Evolutionary conservation across 2,797 vertebrate genomes (phyloP), one percentile per base, ranked within the genome.

Genomic region (Myripristis jacobus): DNA sequence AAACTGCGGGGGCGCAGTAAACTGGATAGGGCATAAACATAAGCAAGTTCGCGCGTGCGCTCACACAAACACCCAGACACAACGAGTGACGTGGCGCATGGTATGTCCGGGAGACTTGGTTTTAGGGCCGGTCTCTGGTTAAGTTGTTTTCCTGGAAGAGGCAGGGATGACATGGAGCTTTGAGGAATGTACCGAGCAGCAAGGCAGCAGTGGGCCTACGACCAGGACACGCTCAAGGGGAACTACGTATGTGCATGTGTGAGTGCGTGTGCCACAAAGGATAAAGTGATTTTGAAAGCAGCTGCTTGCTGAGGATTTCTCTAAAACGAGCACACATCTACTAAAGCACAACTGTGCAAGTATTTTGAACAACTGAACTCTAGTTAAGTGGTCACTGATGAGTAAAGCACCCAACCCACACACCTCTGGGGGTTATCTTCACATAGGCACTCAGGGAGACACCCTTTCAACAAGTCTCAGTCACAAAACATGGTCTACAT

Each of bases 131-230:
- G 84, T 85, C 88, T 85, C 88, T 87, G 83, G 77, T 90, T 84
- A 88, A 92, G 88, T 87, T 92, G 86, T 92, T 93, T 92, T 94
- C 90, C 91, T 91, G 92, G 89, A 94, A 92, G 83, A 87, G 86
- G 85, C 85, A 10, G 76, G 80, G 88, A 93, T 93, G 90, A 94
- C 91, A 93, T 93, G 92, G 85, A 91, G 91, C 92, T 87, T 89
- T 89, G 62, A 91, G 91, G 93, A 94, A 94, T 94, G 92, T 79
- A 84, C 82, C 1, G 85, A 80, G 79, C 53, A 79, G 86, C 58
- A 16, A 80, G 77, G 84, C 83, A 83, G 84, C 74, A 25, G 18
- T 11, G n/a, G 63, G 64, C 62, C 70, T 52, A 54, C 44, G 69
- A 87, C 81, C 76, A 76, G 80, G 82, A 84, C 79, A 74, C 65